A percentile compares a stretch with the other conserved stretches of the same genome.
Conservation (phyloP, 2,888 invertebrate genomes). For the Eretmocerus hayati region DNA sequence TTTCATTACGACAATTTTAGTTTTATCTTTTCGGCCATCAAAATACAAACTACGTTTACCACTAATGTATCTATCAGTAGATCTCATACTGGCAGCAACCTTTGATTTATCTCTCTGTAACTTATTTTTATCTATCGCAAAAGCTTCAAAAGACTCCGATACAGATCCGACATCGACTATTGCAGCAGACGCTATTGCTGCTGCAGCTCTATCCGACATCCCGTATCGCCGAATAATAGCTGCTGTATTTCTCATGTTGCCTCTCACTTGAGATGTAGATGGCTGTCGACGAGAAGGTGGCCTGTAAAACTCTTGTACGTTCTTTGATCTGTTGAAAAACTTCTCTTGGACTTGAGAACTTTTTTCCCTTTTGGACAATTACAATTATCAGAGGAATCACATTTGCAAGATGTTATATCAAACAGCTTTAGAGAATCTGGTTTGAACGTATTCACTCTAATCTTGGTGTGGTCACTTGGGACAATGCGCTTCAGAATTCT, state of each 20-base stretch:
- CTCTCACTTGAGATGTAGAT: no score
- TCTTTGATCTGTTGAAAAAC: not conserved
- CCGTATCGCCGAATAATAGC: not conserved
- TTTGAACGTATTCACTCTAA: no score
- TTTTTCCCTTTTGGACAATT: not conserved
- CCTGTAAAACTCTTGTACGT: not conserved
- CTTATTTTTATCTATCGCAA: not conserved
- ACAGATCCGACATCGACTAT: not conserved
- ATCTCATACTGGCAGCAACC: not conserved
- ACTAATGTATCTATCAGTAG: not conserved
- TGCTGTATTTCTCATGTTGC: not conserved
- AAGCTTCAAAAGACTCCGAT: no score
- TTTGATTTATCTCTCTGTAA: not conserved
- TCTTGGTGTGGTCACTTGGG: not conserved
- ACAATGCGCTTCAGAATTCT: not conserved
- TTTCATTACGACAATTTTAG: not conserved
- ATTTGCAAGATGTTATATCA: no score
- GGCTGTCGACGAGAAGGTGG: no score
- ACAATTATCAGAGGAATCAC: not conserved
- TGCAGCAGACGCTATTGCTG: not conserved
- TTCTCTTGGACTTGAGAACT: not conserved
- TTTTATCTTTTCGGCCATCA: constrained; percentile 11
- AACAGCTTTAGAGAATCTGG: not conserved
- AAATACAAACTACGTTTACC: constrained; percentile 5
- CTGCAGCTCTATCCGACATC: not conserved